These are phyloP conservation scores for Drosophila funebris DNA, from an alignment of 1,140 invertebrate genomes.

Conservation along the genomic window DNA sequence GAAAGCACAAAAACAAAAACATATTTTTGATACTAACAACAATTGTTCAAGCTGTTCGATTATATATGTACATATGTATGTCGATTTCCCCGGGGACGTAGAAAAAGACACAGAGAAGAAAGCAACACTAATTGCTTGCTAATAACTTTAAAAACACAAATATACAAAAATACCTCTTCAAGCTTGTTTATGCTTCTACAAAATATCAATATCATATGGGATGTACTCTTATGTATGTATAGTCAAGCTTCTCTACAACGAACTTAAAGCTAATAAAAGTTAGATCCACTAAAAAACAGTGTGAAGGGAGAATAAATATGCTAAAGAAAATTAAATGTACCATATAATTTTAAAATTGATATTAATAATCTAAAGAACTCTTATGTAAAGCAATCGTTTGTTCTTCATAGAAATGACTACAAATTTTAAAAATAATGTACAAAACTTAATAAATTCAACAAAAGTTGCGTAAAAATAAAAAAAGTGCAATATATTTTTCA, in stretches of 20 bases:
- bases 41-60: slow-evolving; percentile 1
- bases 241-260: neutral
- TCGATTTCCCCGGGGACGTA: neutral
- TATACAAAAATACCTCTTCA: neutral
- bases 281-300: neutral
- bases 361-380: too few species aligned
- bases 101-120: slow-evolving; percentile 28
- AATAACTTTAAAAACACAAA: slow-evolving; percentile 13
- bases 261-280: neutral
- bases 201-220: neutral
- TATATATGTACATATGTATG: neutral
- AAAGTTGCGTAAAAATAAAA: too few species aligned
- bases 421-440: too few species aligned
- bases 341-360: too few species aligned
- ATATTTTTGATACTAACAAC: slow-evolving; percentile 28
- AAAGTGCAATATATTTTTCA: too few species aligned
- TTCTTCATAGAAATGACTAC: too few species aligned
- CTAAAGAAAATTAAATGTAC: too few species aligned
- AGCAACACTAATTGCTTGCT: neutral
- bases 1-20: neutral
- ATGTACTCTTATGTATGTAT: neutral
- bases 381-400: too few species aligned
- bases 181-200: neutral
- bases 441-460: too few species aligned
- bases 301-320: neutral